phyloP scores from a whole-genome alignment of 2,888 invertebrate genomes.

The Eupithecia centaureata region DNA sequence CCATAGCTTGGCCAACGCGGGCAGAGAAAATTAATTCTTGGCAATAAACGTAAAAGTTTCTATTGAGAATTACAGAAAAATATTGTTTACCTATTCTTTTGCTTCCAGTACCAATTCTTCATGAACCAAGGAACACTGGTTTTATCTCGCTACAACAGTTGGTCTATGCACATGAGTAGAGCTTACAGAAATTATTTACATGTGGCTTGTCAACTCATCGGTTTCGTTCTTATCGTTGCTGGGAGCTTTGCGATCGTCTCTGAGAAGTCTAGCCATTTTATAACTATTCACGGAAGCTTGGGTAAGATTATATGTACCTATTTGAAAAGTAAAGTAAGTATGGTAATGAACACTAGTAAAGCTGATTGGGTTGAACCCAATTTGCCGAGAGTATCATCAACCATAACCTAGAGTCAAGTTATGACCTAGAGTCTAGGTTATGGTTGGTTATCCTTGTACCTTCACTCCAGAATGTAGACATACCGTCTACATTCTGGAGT shows the following conservation, averaged over 20 bases:
- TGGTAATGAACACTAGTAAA: no score
- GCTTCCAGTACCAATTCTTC: slow-evolving; percentile 61
- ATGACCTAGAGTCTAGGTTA: no score
- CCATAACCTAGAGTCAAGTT: no score
- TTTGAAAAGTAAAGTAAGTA: no score
- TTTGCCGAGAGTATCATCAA: no score
- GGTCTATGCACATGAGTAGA: slow-evolving; percentile 53
- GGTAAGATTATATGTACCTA: slow-evolving; percentile 42
- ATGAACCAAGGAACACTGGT: slow-evolving; percentile 59
- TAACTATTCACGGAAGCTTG: slow-evolving; percentile 50
- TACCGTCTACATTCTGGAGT: no score
- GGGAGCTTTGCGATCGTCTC: slow-evolving; percentile 50
- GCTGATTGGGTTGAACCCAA: no score
- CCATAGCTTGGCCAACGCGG: background rate
- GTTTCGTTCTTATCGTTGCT: slow-evolving; percentile 41
- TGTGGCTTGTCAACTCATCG: slow-evolving; percentile 48
- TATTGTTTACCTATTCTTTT: background rate
- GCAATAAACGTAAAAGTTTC: no score
- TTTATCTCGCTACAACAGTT: slow-evolving; percentile 56
- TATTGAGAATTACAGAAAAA: background rate
- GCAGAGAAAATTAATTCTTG: background rate
- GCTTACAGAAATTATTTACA: slow-evolving; percentile 48
- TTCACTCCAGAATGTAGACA: no score
- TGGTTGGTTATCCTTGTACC: no score
- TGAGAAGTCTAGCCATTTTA: slow-evolving; percentile 47